phyloP scores from a whole-genome alignment of 2,888 invertebrate genomes.

The Hirtodrosophila histrioides region DNA sequence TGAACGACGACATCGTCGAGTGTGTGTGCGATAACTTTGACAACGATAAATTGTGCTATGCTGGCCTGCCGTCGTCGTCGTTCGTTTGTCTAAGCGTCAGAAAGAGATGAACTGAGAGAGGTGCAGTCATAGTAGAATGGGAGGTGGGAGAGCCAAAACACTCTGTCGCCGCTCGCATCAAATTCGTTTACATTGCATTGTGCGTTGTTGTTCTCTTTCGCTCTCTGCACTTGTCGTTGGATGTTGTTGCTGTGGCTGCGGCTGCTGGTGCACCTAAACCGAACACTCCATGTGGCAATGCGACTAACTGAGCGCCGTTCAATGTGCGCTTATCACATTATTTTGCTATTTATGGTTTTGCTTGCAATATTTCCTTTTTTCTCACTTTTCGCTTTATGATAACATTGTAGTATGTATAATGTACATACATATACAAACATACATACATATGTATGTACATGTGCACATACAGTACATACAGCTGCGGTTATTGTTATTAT shows the following conservation, averaged over 20 bases:
- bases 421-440: background rate
- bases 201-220: conserved; percentile 31
- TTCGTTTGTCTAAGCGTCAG: conserved; percentile 20
- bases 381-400: conserved; percentile 45
- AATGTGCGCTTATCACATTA: conserved; percentile 70
- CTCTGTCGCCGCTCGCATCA: conserved; percentile 40
- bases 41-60: conserved; percentile 65
- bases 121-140: conserved; percentile 5
- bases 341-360: conserved; percentile 70
- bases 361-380: conserved; percentile 52
- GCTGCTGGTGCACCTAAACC: conserved; percentile 36
- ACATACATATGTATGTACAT: conserved; percentile 12
- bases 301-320: conserved; percentile 41
- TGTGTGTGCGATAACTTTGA: conserved; percentile 63
- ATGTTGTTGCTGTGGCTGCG: conserved; percentile 7
- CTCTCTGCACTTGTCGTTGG: conserved; percentile 48
- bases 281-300: conserved; percentile 46
- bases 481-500: conserved; percentile 41
- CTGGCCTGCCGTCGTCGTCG: conserved; percentile 39
- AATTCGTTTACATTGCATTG: conserved; percentile 58
- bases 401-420: conserved; percentile 35
- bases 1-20: conserved; percentile 37
- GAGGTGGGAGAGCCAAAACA: conserved; percentile 29
- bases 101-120: conserved; percentile 10
- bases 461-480: too few relatives aligned